phyloP scores from a whole-genome alignment of 1,140 invertebrate genomes.

The Rhopalosiphum maidis region DNA sequence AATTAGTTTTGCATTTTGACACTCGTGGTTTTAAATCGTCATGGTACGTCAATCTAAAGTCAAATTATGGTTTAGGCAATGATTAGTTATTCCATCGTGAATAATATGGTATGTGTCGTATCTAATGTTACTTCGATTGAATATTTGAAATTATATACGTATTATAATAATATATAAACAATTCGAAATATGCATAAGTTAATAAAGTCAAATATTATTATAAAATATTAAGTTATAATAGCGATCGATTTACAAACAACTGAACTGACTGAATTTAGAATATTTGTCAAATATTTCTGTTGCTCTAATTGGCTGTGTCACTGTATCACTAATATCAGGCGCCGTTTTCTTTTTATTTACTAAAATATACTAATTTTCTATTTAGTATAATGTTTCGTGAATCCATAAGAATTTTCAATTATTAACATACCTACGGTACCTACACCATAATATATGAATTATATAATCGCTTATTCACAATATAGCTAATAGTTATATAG shows the following conservation, averaged over 20 bases:
- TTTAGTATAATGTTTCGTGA: not conserved
- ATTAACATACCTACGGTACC: not conserved
- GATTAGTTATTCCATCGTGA: not conserved
- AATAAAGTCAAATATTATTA: not conserved
- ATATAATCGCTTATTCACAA: not conserved
- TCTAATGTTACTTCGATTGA: not conserved
- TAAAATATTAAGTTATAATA: not conserved
- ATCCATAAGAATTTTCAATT: not conserved
- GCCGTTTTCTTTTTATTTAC: not conserved
- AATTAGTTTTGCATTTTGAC: constrained; percentile 8
- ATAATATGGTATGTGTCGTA: not conserved
- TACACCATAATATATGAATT: not conserved
- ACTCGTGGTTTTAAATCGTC: not conserved
- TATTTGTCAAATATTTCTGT: not conserved
- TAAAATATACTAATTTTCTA: not conserved
- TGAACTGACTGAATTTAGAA: not conserved
- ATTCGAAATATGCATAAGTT: not conserved
- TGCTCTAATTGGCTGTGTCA: not conserved
- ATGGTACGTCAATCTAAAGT: not conserved
- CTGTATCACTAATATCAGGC: not conserved
- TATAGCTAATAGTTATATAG: not conserved
- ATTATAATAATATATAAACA: not conserved
- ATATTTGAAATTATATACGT: not conserved
- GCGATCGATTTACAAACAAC: not conserved
- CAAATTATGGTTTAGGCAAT: constrained; percentile 12